Base-by-base conservation (phyloP, 2,888 invertebrate species). In the Penaeus monodon region DNA sequence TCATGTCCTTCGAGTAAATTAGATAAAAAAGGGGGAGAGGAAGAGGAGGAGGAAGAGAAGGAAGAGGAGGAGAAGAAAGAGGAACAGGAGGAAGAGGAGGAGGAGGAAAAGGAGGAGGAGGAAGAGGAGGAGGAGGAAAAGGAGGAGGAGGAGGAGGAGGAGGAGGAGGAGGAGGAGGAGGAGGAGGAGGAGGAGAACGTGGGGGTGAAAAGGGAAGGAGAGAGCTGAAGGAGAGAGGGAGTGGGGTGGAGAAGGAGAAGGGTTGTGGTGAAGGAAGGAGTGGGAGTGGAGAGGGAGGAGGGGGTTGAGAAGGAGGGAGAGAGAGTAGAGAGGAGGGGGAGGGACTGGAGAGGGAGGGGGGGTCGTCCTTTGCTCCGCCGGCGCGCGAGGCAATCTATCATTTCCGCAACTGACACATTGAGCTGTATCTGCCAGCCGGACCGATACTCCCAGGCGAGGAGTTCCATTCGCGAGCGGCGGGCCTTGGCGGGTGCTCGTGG, bases 351-450 rank as follows among this genome's bases (percentile, higher is more conserved):
- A 64, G 66, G 66, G 7, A 33, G 64, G 27, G 57, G 57, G 64
- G 27, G 6, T 10, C 64, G n/a, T 57, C 76, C 76, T 38, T 38
- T 74, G 7, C 74, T 22, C 38, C 81, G 38, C 27, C 22, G 20
- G 57, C 33, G 33, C 76, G 68, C 10, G 68, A 68, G 70, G 57
- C 20, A 74, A 83, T 24, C 83, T 76, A 83, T 83, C 83, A 83
- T 44, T 22, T 63, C 20, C 74, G 17, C 74, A 74, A 74, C 74
- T 76, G 74, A 83, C 76, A 83, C 57, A 57, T 57, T 57, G 57
- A 57, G 57, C 57, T 57, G 57, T 57, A 57, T 57, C 57, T 57
- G 57, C 57, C 57, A 57, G 10, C 57, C 57, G 57, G 17, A 0
- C 17, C 57, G 57, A 57, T 57, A 57, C 57, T 17, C 57, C 57